Base-by-base conservation (phyloP, 2,797 vertebrate genomes). In the Sphenodon punctatus region DNA sequence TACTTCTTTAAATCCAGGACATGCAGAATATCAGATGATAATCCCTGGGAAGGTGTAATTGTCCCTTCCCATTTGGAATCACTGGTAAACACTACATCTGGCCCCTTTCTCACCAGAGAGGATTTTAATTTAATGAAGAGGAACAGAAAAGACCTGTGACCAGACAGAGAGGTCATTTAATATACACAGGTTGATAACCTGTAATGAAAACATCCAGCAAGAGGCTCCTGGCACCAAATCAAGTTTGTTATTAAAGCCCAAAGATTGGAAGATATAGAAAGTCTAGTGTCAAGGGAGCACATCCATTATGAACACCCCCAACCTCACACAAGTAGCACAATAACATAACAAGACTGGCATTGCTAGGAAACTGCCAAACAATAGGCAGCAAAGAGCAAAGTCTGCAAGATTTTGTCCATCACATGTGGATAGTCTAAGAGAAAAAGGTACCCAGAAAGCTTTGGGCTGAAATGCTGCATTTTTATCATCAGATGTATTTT, bases 401-500 rank as follows among this genome's bases (percentile, higher is more conserved):
- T 51, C 83, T 6, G 41, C 72, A 61, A 51, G 20, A 10, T 65
- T 86, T 78, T 66, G 43, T 55, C 78, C 34, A 32, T 39, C 46
- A 20, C 77, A 61, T 78, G 64, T 61, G 38, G 80, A 78, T 16
- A 60, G 39, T 64, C 75, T 74, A 77, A 56, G 42, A 7, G n/a
- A 55, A 61, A 34, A 14, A n/a, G 36, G 25, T 3, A 51, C 43
- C 75, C 67, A 78, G 75, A 80, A 85, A 79, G 74, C 67, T 39
- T 78, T 82, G 86, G 80, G 71, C 84, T 87, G 78, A 55, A 76
- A 70, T 80, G 67, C 73, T 69, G 65, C 78, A 55, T 78, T 81
- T 89, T 79, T 38, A 60, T 82, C 75, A 61, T 84, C 39, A 32
- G 6, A 46, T 25, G 16, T 67, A 25, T 85, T 81, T 80, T 77